A percentile compares a stretch with the other conserved stretches of the same genome.
Evolutionary conservation across 2,113 vertebrate species (phyloP).

Genomic region (Odobenus rosmarus): DNA sequence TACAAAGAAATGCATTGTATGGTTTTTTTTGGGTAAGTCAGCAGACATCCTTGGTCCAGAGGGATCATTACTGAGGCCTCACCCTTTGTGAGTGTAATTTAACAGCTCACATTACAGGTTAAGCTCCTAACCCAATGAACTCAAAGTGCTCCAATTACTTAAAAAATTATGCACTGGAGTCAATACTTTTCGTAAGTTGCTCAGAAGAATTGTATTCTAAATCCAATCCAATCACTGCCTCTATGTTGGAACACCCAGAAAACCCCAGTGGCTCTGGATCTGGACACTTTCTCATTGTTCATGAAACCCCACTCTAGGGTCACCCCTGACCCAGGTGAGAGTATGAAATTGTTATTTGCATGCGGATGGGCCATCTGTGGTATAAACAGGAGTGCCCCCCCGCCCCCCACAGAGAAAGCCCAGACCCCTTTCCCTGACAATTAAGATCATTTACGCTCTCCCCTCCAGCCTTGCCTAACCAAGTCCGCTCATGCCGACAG

Average conservation of each 20-base stretch:
- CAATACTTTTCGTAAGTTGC: not conserved
- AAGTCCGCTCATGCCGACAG: not conserved
- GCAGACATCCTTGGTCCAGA: not conserved
- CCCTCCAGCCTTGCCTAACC: not conserved
- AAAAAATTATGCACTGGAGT: not conserved
- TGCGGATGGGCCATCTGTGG: not conserved
- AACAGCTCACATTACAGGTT: not conserved
- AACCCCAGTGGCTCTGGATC: not conserved
- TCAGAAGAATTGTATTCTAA: constrained; percentile 1
- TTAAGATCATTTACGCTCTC: not conserved
- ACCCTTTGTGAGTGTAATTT: not conserved
- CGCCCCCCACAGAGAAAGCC: not conserved
- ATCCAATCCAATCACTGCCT: not conserved
- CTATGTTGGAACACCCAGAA: not conserved
- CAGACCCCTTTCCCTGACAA: not conserved
- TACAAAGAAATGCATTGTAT: not conserved
- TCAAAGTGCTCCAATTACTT: not conserved
- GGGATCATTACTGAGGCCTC: not conserved
- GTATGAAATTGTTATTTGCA: not conserved
- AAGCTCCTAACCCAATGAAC: not conserved
- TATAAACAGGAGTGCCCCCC: not conserved
- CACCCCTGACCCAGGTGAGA: not conserved
- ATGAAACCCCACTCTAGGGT: not conserved
- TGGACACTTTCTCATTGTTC: not conserved
- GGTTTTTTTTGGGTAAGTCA: not conserved